Evolutionary conservation across 2,113 vertebrate genomes (phyloP), one percentile per base, ranked within the genome.

Genomic region (Cinclus cinclus): DNA sequence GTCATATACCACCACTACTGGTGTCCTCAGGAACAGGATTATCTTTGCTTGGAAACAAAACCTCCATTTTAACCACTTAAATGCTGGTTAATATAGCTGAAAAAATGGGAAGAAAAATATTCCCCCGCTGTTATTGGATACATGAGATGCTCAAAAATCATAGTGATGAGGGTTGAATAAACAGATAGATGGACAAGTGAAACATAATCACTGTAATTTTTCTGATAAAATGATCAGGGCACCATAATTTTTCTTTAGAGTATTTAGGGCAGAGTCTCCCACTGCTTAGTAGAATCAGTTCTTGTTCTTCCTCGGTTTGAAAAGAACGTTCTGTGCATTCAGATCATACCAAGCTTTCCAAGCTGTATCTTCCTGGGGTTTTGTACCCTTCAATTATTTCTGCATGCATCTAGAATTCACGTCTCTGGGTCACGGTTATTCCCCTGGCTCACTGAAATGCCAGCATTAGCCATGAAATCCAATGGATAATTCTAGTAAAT

Each of bases 21-120:
- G 62, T 88, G 64, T 94, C 73, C 39, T 84, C 49, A 46, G 75
- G 73, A 97, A 58, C 73, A 70, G 71, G 67, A 93, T 47, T 89
- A 92, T 81, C 56, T n/a, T 50, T 92, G 80, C 84, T 83, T 86
- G 76, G 77, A 87, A 96, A 95, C 64, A 87, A 96, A 94, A 55
- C 76, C 69, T 92, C 86, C 2, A 7, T 52, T 93, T 97, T 97
- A 96, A 97, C 94, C 91, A 89, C 59, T 91, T 92, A 95, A 92
- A 59, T 94, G 60, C 79, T 93, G 79, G 64, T 49, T 87, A 53
- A 80, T 37, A 39, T 63, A 46, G 22, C 44, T 94, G 71, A 69
- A 81, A 81, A 86, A 87, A 80, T 22, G 60, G 60, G 52, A 49
- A 33, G 64, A 49, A 92, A 87, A 92, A 50, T 37, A 74, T 2